A percentile compares a stretch with the other conserved stretches of the same genome.
Evolutionary conservation across 2,888 invertebrate genomes (phyloP).

Genomic region (Cryptus armator): DNA sequence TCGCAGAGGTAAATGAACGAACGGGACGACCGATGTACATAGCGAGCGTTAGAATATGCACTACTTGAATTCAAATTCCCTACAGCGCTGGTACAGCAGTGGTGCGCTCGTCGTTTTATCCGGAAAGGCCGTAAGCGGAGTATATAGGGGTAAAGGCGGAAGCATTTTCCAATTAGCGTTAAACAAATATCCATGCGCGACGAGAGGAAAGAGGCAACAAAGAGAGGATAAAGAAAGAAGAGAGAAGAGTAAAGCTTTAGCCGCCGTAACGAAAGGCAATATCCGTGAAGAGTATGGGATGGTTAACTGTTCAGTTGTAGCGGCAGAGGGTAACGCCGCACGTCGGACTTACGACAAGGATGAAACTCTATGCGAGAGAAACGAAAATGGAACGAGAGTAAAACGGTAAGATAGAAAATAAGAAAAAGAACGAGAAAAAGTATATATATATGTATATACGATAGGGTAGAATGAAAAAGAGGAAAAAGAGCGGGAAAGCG

Average conservation of each 20-base stretch:
- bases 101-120: constrained; percentile 28
- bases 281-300: constrained; percentile 49
- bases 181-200: constrained; percentile 79
- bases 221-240: constrained; percentile 54
- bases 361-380: constrained; percentile 1
- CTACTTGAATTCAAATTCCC: constrained; percentile 73
- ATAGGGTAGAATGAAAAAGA: not conserved
- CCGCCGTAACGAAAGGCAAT: constrained; percentile 63
- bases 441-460: not conserved
- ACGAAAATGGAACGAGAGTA: constrained; percentile 28
- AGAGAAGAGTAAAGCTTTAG: constrained; percentile 40
- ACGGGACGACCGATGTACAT: constrained; percentile 60
- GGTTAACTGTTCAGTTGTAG: constrained; percentile 46
- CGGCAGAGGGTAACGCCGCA: constrained; percentile 16
- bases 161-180: constrained; percentile 80
- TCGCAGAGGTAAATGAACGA: constrained; percentile 54
- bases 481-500: constrained; percentile 4
- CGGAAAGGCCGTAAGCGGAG: constrained; percentile 31
- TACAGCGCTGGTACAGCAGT: constrained; percentile 19
- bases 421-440: not conserved
- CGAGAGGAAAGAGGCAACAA: constrained; percentile 50
- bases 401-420: constrained; percentile 34
- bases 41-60: constrained; percentile 65
- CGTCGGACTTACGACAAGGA: not conserved
- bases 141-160: constrained; percentile 68